A percentile compares a stretch with the other conserved stretches of the same genome.
Evolutionary conservation across 2,113 vertebrate species (phyloP).

Genomic region (Heloderma charlesbogerti): DNA sequence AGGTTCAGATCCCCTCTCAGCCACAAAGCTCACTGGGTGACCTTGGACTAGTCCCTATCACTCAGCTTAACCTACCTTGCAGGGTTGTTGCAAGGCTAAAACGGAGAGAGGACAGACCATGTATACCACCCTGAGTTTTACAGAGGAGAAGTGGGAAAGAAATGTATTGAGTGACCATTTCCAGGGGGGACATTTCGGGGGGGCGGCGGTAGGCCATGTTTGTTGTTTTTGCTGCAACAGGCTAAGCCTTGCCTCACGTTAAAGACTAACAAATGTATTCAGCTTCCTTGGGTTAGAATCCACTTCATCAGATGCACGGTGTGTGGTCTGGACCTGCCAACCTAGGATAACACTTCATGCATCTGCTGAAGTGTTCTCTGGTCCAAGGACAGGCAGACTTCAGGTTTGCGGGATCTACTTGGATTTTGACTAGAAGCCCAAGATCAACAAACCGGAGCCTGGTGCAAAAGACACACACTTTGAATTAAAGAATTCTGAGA

Average conservation of each 20-base stretch:
- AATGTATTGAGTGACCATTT: neutral
- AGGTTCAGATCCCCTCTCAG: neutral
- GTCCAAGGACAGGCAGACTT: neutral
- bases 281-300: neutral
- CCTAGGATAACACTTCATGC: neutral
- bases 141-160: neutral
- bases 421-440: neutral
- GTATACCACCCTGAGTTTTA: neutral
- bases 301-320: neutral
- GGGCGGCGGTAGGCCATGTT: neutral
- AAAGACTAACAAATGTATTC: neutral
- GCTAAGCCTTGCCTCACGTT: neutral
- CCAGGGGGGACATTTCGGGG: neutral
- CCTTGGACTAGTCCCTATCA: neutral
- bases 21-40: neutral
- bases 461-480: neutral
- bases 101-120: neutral
- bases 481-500: neutral
- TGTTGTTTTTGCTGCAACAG: neutral
- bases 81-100: neutral
- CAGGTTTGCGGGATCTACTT: neutral
- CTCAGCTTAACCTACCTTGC: neutral
- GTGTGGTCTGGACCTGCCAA: neutral
- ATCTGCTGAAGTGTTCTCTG: neutral
- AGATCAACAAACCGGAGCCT: neutral